These are phyloP conservation scores for Drosophila prosaltans DNA, from an alignment of 1,140 invertebrate species.

Conservation along the genomic window DNA sequence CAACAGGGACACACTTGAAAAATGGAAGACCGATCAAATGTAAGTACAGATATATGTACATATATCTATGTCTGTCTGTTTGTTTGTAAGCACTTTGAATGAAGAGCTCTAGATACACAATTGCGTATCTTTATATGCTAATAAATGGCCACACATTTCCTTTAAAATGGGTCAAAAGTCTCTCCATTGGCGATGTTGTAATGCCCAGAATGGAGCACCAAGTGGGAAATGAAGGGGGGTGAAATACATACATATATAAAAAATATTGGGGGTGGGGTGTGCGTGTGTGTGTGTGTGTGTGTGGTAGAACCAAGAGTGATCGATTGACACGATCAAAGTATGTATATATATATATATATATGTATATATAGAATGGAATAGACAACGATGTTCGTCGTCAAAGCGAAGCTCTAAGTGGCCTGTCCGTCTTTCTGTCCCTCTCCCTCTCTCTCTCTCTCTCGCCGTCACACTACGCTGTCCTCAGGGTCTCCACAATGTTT, in stretches of 20 bases:
- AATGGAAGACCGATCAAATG: conserved; percentile 24
- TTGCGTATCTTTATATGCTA: conserved; percentile 79
- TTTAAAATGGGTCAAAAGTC: conserved; percentile 83
- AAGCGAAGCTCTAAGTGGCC: conserved; percentile 53
- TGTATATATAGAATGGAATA: conserved; percentile 63
- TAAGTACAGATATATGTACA: background rate
- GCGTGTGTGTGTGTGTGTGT: conserved; percentile 3
- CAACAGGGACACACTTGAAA: conserved; percentile 66
- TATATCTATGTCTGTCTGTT: background rate
- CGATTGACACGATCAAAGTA: conserved; percentile 82
- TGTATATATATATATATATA: conserved; percentile 60
- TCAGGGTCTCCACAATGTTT: background rate
- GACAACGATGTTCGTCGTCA: conserved; percentile 40
- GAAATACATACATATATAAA: background rate
- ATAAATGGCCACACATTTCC: conserved; percentile 76
- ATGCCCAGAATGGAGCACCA: conserved; percentile 29
- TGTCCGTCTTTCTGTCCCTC: background rate
- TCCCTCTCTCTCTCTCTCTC: background rate
- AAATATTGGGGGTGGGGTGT: background rate
- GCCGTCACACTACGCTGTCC: too few species aligned
- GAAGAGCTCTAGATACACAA: conserved; percentile 54
- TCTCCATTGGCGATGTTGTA: conserved; percentile 72
- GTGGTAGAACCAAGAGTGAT: conserved; percentile 64
- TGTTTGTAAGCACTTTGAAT: conserved; percentile 18
- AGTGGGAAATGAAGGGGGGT: too few species aligned